Conservation (phyloP, 2,113 vertebrate species). For the Hydrolagus affinis region DNA sequence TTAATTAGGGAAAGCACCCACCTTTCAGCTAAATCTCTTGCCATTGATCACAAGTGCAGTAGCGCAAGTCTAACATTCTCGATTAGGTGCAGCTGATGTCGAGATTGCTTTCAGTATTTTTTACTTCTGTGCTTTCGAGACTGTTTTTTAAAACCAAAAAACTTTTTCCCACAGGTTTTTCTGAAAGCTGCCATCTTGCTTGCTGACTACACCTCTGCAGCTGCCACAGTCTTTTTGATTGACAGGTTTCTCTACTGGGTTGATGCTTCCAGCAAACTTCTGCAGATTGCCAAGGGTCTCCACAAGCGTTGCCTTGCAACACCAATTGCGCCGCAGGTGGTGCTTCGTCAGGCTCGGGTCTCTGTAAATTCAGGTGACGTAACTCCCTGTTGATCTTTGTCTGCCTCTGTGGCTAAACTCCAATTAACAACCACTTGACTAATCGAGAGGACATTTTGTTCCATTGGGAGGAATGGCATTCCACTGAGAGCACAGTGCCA, state of each 20-base stretch:
- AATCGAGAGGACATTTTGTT: conserved; percentile 37
- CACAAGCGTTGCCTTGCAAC: conserved; percentile 56
- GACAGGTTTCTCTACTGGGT: conserved; percentile 83
- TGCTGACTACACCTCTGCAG: conserved; percentile 50
- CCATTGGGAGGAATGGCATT: conserved; percentile 34
- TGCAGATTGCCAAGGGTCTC: conserved; percentile 66
- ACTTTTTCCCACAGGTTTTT: conserved; percentile 49
- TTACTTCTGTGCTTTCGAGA: background rate
- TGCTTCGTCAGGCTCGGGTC: conserved; percentile 80
- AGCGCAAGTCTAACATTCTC: background rate
- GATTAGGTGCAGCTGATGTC: background rate
- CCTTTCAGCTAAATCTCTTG: background rate
- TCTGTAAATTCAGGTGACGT: conserved; percentile 68
- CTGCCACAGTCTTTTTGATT: conserved; percentile 68
- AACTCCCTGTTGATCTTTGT: conserved; percentile 27
- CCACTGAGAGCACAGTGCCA: conserved; percentile 36
- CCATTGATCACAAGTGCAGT: background rate
- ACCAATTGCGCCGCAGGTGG: conserved; percentile 77
- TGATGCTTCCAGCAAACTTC: conserved; percentile 65
- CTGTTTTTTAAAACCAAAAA: background rate
- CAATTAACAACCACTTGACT: conserved; percentile 39
- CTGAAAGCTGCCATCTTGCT: conserved; percentile 65
- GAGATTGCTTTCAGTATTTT: background rate
- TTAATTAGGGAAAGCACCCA: background rate
- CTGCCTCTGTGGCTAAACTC: conserved; percentile 21